phyloP scores from a whole-genome alignment of 2,888 invertebrate genomes.

The Arenicola marina region DNA sequence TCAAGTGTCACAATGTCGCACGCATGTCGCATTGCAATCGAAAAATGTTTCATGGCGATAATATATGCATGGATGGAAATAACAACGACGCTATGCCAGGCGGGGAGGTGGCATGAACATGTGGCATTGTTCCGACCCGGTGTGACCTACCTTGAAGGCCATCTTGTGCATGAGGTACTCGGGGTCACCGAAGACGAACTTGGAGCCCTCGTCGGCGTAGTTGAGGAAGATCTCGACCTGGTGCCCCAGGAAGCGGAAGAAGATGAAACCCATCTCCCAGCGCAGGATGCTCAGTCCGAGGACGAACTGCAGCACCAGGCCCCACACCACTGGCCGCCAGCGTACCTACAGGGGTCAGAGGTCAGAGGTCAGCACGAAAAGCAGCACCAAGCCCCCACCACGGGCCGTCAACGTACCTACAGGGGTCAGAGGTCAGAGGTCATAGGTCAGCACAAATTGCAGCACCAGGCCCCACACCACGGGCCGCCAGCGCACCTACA shows the following conservation, averaged over 20 bases:
- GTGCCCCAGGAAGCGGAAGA: slow-evolving; percentile 35
- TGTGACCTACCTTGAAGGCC: slow-evolving; percentile 29
- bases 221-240: slow-evolving; percentile 34
- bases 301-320: slow-evolving; percentile 34
- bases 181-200: slow-evolving; percentile 35
- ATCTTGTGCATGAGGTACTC: slow-evolving; percentile 22
- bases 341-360: slow-evolving; percentile 35
- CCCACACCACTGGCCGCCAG: slow-evolving; percentile 57
- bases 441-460: slow-evolving; percentile 36
- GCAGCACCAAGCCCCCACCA: slow-evolving; percentile 35
- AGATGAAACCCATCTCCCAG: slow-evolving; percentile 31
- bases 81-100: too few species aligned
- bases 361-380: slow-evolving; percentile 36
- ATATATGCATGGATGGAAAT: too few species aligned
- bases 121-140: background rate
- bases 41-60: too few species aligned
- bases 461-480: slow-evolving; percentile 36
- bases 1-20: too few species aligned
- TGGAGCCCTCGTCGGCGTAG: slow-evolving; percentile 35
- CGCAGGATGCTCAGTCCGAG: slow-evolving; percentile 34
- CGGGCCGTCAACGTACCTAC: slow-evolving; percentile 57
- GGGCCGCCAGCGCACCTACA: slow-evolving; percentile 57
- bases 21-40: too few species aligned
- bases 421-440: too few species aligned
- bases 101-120: too few species aligned